Evolutionary conservation across 2,797 vertebrate species (phyloP), one percentile per base, ranked within the genome.

Genomic region (Acanthornis magna): DNA sequence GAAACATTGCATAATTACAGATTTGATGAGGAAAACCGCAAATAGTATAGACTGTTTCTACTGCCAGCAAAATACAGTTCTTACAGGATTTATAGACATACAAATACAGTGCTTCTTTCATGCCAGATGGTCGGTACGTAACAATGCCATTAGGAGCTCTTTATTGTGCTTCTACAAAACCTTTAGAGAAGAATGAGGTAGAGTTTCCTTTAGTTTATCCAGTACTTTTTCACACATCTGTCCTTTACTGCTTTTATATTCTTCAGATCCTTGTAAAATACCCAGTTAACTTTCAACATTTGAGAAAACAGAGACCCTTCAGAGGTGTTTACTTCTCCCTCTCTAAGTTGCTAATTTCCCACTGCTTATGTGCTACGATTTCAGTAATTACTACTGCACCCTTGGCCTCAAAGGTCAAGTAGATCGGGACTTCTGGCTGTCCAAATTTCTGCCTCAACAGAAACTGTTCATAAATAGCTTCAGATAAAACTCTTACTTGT

Each of bases 111-210:
- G 86, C 90, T 96, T 95, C 96, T 89, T 96, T 95, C 93, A 48
- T 92, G 93, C 85, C 96, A 97, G 96, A 96, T 94, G 96, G 94
- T 97, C 85, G 36, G 71, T 79, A 76, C 7, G 2, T 94, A 97
- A 96, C 93, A 96, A 96, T 96, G 95, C 93, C 96, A 89, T 93
- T 94, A 96, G 92, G 80, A 96, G 94, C 11, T 13, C 91, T 91
- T 95, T 94, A 95, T 68, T 97, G 97, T 98, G 96, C 97, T 98
- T 97, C 95, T 96, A 95, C 84, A 95, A 97, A 97, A 97, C 96
- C 97, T 96, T 97, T 91, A 48, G 91, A 97, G 96, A 96, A 96
- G 95, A 97, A 97, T 96, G 97, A 98, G 97, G 97, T 97, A 97
- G 95, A 91, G 96, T 97, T 97, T 97, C 94, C 94, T 97, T 97